phyloP scores from a whole-genome alignment of 1,140 invertebrate species.

The Sweltsa coloradensis region DNA sequence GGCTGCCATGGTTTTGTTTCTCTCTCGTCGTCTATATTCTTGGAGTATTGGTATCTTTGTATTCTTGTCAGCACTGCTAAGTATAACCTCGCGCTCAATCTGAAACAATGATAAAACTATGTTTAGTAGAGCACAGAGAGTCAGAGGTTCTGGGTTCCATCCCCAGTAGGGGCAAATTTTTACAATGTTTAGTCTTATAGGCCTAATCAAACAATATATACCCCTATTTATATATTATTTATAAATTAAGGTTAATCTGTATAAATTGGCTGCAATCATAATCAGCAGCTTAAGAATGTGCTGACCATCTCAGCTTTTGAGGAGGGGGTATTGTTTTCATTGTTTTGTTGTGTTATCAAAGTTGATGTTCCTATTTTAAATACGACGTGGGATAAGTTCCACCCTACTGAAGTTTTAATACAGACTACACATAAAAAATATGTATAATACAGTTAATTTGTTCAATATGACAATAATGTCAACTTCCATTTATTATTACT shows the following conservation, averaged over 20 bases:
- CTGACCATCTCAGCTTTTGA: background rate
- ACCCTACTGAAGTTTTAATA: no score
- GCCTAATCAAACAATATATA: background rate
- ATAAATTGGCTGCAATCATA: no score
- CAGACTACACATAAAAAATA: no score
- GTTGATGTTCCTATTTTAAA: background rate
- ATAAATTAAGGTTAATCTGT: background rate
- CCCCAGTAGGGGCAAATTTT: background rate
- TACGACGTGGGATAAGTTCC: no score
- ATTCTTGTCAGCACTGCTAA: constrained; percentile 55
- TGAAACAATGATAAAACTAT: constrained; percentile 26
- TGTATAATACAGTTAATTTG: no score
- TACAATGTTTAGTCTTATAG: background rate
- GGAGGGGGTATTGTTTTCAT: background rate
- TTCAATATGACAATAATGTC: no score
- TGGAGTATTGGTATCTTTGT: constrained; percentile 61
- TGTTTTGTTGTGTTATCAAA: background rate
- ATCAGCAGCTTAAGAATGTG: background rate
- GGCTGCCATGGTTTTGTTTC: constrained; percentile 36
- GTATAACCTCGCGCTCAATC: constrained; percentile 60
- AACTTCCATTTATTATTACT: no score
- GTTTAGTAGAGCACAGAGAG: background rate
- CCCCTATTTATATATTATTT: background rate
- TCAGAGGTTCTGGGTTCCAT: no score
- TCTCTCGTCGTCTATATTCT: constrained; percentile 47